phyloP scores from a whole-genome alignment of 2,888 invertebrate species.

The Sarcophaga rosellei region DNA sequence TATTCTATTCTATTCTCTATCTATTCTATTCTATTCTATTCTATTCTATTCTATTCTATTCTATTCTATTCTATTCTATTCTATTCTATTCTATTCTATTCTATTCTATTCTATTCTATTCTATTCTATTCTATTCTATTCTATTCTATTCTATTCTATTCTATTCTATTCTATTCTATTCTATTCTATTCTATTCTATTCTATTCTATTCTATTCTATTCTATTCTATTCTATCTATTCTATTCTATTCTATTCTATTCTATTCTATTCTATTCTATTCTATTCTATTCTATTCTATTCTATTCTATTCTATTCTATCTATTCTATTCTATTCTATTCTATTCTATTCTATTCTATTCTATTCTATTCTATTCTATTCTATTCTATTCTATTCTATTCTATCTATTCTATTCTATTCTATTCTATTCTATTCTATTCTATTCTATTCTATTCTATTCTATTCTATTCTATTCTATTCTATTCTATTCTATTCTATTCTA shows the following conservation, averaged over 20 bases:
- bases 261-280: constrained; percentile 32
- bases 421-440: constrained; percentile 26
- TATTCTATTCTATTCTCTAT: constrained; percentile 9
- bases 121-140: constrained; percentile 35
- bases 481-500: constrained; percentile 36
- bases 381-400: background rate
- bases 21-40: background rate
- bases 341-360: constrained; percentile 30
- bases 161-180: constrained; percentile 33
- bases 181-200: constrained; percentile 34
- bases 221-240: no score
- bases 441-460: constrained; percentile 36
- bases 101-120: background rate
- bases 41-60: no score
- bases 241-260: constrained; percentile 12
- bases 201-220: constrained; percentile 13
- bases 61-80: no score
- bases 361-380: constrained; percentile 29
- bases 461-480: constrained; percentile 34
- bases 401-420: no score
- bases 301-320: constrained; percentile 2
- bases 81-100: no score
- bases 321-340: no score
- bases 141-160: no score
- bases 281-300: constrained; percentile 28